phyloP scores from a whole-genome alignment of 2,113 vertebrate genomes.

The Planiliza haematocheilus region DNA sequence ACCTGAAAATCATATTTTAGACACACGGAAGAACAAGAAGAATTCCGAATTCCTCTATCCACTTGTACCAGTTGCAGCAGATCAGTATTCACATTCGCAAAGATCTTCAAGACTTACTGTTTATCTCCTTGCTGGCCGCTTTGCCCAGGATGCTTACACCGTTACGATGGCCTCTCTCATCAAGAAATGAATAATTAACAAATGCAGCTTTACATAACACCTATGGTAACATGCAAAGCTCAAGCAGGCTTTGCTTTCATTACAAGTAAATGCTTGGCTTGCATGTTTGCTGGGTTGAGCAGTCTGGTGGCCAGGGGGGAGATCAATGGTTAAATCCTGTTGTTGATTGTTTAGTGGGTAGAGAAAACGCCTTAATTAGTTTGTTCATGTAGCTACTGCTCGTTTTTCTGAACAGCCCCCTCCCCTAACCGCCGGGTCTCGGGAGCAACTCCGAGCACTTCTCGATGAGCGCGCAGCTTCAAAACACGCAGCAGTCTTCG shows the following conservation, averaged over 20 bases:
- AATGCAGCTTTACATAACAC: constrained; percentile 28
- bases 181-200: constrained; percentile 40
- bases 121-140: neutral
- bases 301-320: constrained; percentile 47
- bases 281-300: constrained; percentile 46
- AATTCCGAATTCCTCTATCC: too few relatives aligned
- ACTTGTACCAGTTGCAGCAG: too few relatives aligned
- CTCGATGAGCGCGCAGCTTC: constrained; percentile 48
- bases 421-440: constrained; percentile 25
- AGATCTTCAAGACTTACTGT: too few relatives aligned
- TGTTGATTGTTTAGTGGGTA: constrained; percentile 70
- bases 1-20: too few relatives aligned
- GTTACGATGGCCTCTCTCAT: constrained; percentile 29
- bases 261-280: constrained; percentile 57
- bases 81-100: too few relatives aligned
- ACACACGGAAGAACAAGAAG: too few relatives aligned
- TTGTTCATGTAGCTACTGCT: constrained; percentile 56
- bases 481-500: constrained; percentile 45
- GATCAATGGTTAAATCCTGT: constrained; percentile 60
- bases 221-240: constrained; percentile 17
- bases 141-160: constrained; percentile 27
- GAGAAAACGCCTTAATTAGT: constrained; percentile 78
- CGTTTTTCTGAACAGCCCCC: constrained; percentile 32
- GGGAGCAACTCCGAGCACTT: constrained; percentile 33
- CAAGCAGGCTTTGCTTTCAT: constrained; percentile 43